phyloP scores from a whole-genome alignment of 2,888 invertebrate genomes.

The Nesidiocoris tenuis region DNA sequence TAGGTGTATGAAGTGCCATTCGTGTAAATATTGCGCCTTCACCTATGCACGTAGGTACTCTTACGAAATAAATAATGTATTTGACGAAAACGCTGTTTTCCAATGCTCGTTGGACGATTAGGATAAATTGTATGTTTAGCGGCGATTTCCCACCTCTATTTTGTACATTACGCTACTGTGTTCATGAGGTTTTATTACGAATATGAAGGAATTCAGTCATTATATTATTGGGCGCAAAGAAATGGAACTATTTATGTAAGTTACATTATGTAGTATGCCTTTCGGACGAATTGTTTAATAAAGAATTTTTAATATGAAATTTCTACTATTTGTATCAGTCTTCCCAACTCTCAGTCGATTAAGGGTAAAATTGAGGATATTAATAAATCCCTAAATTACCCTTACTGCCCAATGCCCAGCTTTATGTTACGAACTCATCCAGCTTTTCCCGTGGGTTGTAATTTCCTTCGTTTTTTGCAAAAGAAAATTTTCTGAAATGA shows the following conservation, averaged over 20 bases:
- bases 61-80: background rate
- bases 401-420: too few species aligned
- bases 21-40: conserved; percentile 1
- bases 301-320: too few species aligned
- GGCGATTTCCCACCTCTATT: background rate
- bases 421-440: too few species aligned
- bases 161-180: background rate
- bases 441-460: too few species aligned
- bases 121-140: background rate
- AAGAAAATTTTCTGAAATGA: too few species aligned
- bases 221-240: background rate
- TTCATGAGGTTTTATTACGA: background rate
- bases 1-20: conserved; percentile 40
- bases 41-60: background rate
- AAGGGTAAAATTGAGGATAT: too few species aligned
- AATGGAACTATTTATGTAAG: background rate
- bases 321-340: too few species aligned
- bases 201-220: background rate
- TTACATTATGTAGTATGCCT: too few species aligned
- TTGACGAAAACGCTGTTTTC: background rate
- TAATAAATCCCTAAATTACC: too few species aligned
- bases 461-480: too few species aligned
- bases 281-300: too few species aligned
- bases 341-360: too few species aligned
- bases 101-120: background rate